These are phyloP conservation scores for Vimba vimba DNA, from an alignment of 2,113 vertebrate species.

Conservation along the genomic window DNA sequence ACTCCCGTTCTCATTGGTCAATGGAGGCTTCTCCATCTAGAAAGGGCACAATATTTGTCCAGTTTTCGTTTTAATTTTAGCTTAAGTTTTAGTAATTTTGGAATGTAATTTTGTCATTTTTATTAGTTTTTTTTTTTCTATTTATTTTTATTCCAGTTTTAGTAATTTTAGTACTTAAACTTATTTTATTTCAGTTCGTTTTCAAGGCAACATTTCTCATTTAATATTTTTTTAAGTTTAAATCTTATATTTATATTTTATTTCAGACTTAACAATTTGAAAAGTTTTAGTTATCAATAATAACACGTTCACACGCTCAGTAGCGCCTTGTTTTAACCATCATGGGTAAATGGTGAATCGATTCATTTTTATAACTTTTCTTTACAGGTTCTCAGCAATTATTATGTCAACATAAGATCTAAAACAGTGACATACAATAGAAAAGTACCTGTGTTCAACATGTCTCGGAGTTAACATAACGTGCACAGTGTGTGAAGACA, in stretches of 20 bases:
- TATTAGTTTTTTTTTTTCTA: neutral
- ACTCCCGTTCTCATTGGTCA: slow-evolving; percentile 60
- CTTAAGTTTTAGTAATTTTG: neutral
- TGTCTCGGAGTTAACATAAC: neutral
- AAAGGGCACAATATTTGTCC: neutral
- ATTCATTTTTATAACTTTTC: neutral
- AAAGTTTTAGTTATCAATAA: neutral
- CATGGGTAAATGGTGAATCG: neutral
- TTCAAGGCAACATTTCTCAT: neutral
- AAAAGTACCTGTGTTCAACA: neutral
- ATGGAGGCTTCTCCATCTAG: slow-evolving; percentile 71
- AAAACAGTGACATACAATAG: neutral
- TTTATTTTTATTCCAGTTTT: neutral
- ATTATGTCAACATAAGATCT: neutral
- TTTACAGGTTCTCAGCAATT: slow-evolving; percentile 2
- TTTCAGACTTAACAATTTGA: neutral
- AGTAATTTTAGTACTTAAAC: neutral
- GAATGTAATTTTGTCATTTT: neutral
- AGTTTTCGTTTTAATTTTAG: neutral
- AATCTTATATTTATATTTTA: neutral
- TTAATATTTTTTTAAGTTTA: neutral
- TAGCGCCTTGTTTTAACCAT: neutral
- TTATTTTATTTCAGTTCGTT: neutral
- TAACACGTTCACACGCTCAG: too few relatives aligned
- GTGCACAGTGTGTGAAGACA: neutral